Base-by-base conservation (phyloP, 2,888 invertebrate species). In the Melieria picta region DNA sequence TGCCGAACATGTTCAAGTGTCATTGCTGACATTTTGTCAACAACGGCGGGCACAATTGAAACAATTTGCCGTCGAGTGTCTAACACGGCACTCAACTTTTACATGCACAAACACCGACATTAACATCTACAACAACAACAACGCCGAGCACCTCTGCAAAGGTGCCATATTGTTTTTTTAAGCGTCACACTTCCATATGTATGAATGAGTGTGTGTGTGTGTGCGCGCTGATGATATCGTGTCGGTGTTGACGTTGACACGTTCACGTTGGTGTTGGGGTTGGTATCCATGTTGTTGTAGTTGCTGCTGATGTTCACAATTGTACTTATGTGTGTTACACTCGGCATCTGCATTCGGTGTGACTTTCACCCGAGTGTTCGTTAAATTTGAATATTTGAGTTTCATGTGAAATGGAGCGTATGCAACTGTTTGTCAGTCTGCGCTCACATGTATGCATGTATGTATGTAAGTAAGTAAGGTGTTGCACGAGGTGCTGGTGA, bases 361-460 rank as follows among this genome's bases (percentile, higher is more conserved):
- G 45, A 69, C 68, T 69, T 69, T 69, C 68, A 69, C 68, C 62
- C 30, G 62, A n/a, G 45, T 61, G 52, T 62, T 62, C 61, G 62
- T 69, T 69, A 69, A 69, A 69, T 69, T 69, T 69, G 61, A 69
- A 69, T 69, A 66, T 69, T 61, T 62, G 55, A 61, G 61, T 62
- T 69, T 30, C 52, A 30, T 69, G 68, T 52, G 61, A 69, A 69
- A 69, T 69, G 68, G 68, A 69, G 68, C 61, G 61, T 66, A 58
- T 58, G 58, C 66, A 43, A 48, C 43, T 66, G 42, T 13, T 48
- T 42, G n/a, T 43, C 5, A n/a, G 48, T 43, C 48, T 50, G 50
- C 7, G 56, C 13, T 56, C 11, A 42, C 5, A 43, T 68, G 13
- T 9, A 42, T n/a, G 7, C 30, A 57, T 4, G 11, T 58, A 43